Evolutionary conservation across 2,113 vertebrate species (phyloP).

Genomic region (Carassius carassius): DNA sequence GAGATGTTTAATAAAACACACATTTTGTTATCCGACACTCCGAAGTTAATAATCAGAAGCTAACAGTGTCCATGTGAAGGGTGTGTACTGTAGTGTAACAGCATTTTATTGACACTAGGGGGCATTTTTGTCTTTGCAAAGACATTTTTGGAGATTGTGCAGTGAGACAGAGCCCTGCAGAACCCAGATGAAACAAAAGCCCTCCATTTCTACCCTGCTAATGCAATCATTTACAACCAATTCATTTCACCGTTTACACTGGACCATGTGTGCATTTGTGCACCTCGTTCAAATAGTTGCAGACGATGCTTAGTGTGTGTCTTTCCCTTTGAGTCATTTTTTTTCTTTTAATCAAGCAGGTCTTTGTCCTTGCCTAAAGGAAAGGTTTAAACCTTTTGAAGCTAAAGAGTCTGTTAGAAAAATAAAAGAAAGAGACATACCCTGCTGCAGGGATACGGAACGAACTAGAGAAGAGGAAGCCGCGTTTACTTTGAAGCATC

Average conservation of each 20-base stretch:
- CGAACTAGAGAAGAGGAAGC: neutral
- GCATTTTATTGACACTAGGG: constrained; percentile 65
- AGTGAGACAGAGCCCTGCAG: neutral
- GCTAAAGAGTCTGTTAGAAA: constrained; percentile 23
- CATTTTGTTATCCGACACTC: neutral
- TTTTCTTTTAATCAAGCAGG: constrained; percentile 15
- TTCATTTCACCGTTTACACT: constrained; percentile 1
- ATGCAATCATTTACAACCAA: neutral
- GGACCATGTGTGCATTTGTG: neutral
- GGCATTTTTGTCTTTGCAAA: constrained; percentile 53
- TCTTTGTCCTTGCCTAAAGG: constrained; percentile 18
- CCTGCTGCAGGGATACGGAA: constrained; percentile 13
- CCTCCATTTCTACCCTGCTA: neutral
- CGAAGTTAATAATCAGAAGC: constrained; percentile 5
- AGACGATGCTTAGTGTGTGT: neutral
- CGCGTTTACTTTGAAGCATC: constrained; percentile 10
- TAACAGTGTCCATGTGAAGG: constrained; percentile 4
- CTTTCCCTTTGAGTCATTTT: neutral
- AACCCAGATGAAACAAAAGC: constrained; percentile 47
- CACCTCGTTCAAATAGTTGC: neutral
- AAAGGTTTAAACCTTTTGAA: constrained; percentile 24
- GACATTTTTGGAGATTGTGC: neutral
- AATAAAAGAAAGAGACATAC: constrained; percentile 8
- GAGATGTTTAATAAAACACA: constrained; percentile 64
- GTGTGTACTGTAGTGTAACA: constrained; percentile 50